Conservation (phyloP, 2,113 vertebrate species). For the Spermophilus dauricus region DNA sequence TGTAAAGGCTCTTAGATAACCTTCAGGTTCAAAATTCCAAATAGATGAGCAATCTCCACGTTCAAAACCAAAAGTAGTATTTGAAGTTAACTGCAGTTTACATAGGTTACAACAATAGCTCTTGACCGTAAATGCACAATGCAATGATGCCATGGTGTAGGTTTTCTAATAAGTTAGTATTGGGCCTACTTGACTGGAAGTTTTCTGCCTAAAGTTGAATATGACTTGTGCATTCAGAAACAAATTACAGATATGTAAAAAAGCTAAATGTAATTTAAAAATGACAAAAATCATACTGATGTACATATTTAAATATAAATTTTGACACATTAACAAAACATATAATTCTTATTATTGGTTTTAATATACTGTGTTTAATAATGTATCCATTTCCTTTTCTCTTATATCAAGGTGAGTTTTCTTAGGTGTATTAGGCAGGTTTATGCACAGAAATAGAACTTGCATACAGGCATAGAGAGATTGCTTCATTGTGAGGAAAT, state of each 20-base stretch:
- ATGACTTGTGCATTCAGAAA: background rate
- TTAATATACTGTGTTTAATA: too few species aligned
- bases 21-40: conserved; percentile 26
- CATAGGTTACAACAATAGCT: background rate
- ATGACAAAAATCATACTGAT: too few species aligned
- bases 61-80: background rate
- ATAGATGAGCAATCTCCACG: background rate
- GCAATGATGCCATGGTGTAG: background rate
- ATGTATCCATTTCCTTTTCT: too few species aligned
- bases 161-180: background rate
- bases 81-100: background rate
- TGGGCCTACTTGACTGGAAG: background rate
- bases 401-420: too few species aligned
- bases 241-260: background rate
- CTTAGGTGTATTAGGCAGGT: too few species aligned
- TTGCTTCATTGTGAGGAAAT: too few species aligned
- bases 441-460: too few species aligned
- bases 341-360: too few species aligned
- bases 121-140: background rate
- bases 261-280: background rate
- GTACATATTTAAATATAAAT: too few species aligned
- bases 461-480: too few species aligned
- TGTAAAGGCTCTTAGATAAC: conserved; percentile 1
- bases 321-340: too few species aligned
- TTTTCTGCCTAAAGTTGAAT: background rate